Conservation (phyloP, 2,113 vertebrate species). For the Mus musculus region DNA sequence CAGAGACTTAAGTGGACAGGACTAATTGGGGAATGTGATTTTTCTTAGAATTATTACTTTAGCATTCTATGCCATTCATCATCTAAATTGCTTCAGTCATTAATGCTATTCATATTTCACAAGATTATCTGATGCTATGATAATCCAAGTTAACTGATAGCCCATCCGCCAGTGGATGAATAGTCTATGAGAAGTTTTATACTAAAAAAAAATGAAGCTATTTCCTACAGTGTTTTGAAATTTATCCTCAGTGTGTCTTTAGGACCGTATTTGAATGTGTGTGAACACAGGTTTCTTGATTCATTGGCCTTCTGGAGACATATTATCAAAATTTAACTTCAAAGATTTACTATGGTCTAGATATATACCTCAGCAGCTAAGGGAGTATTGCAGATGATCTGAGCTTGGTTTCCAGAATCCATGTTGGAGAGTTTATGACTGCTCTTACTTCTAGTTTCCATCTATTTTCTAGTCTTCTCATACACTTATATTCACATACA, state of each 20-base stretch:
- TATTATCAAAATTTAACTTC: neutral
- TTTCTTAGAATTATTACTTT: neutral
- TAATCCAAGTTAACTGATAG: slow-evolving; percentile 30
- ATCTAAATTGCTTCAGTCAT: neutral
- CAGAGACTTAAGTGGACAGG: neutral
- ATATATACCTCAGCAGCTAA: neutral
- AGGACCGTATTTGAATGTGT: neutral
- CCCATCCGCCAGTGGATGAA: neutral
- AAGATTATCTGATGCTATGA: neutral
- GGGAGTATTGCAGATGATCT: no score
- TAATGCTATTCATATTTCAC: slow-evolving; percentile 9
- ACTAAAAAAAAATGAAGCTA: neutral
- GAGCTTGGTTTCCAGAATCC: no score
- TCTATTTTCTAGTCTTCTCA: neutral
- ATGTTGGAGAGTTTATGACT: neutral
- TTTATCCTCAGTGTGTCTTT: neutral
- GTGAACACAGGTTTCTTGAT: neutral
- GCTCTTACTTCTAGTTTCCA: neutral
- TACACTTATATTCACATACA: neutral
- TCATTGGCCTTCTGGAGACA: neutral
- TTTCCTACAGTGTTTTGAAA: slow-evolving; percentile 12
- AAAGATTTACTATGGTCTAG: neutral
- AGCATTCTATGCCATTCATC: neutral
- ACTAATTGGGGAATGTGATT: neutral
- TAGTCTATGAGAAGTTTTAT: neutral